A percentile compares a stretch with the other conserved stretches of the same genome.
phyloP scores from a whole-genome alignment of 1,140 invertebrate species.

The Procambarus clarkii region DNA sequence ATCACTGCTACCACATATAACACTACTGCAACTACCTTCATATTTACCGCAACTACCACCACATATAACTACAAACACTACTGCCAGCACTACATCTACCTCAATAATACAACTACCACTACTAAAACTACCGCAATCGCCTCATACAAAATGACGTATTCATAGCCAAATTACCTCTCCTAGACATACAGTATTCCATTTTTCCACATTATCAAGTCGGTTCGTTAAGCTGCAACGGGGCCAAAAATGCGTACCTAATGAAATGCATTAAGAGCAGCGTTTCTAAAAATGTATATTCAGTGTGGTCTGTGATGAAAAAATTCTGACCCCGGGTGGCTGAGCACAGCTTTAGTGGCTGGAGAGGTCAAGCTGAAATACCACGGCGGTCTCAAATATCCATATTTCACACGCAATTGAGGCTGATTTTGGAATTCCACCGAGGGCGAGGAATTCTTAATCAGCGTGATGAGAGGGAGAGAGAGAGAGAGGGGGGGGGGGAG shows the following conservation, averaged over 20 bases:
- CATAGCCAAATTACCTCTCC: not conserved
- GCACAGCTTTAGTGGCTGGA: not conserved
- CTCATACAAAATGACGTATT: not conserved
- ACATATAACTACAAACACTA: too few species aligned
- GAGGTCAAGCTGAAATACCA: constrained; percentile 20
- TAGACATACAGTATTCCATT: constrained; percentile 11
- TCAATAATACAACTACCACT: too few species aligned
- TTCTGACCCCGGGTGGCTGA: not conserved
- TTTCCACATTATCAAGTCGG: constrained; percentile 32
- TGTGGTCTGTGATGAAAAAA: not conserved
- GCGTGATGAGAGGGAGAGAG: not conserved
- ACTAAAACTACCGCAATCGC: too few species aligned
- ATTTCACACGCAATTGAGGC: constrained; percentile 22
- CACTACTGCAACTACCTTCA: too few species aligned
- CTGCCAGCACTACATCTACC: too few species aligned
- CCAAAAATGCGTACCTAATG: constrained; percentile 19
- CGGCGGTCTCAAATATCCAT: not conserved
- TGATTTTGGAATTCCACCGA: constrained; percentile 8
- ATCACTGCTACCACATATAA: too few species aligned
- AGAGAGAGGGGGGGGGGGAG: too few species aligned
- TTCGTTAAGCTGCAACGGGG: not conserved
- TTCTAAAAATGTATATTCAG: constrained; percentile 43
- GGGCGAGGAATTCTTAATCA: not conserved
- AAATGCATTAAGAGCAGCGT: constrained; percentile 25
- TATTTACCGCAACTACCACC: too few species aligned